These are phyloP conservation scores for Ptychochromis oligacanthus DNA, from an alignment of 2,113 vertebrate genomes.

Conservation along the genomic window DNA sequence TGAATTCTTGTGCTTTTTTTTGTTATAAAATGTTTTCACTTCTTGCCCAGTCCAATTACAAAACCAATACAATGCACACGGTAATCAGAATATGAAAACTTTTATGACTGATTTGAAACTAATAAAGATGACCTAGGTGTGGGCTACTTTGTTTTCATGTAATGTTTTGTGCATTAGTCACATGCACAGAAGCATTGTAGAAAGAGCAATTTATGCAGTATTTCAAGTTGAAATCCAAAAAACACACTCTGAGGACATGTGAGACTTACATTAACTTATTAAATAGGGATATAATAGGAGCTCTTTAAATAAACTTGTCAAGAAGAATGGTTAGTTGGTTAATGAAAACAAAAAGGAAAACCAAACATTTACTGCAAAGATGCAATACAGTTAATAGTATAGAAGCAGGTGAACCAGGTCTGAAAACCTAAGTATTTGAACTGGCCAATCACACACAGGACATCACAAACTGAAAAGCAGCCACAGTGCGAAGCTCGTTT, in stretches of 20 bases:
- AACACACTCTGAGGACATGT: background rate
- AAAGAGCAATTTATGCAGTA: background rate
- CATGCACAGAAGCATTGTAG: background rate
- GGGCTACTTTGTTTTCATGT: background rate
- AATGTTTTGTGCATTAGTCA: background rate
- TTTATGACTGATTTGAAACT: background rate
- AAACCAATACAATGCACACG: background rate
- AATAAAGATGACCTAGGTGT: background rate
- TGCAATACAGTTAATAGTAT: background rate
- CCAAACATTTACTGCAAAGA: background rate
- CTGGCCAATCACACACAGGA: background rate
- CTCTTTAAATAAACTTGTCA: no score
- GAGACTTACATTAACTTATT: background rate
- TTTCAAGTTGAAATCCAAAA: background rate
- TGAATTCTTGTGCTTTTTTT: background rate
- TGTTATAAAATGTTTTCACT: background rate
- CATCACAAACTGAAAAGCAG: background rate
- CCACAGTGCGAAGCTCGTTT: background rate
- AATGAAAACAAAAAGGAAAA: background rate
- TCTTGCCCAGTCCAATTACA: background rate
- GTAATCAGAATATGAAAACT: no score
- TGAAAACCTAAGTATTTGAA: no score
- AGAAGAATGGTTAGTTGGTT: background rate
- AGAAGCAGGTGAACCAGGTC: no score
- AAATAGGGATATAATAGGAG: background rate